Evolutionary conservation across 2,113 vertebrate species (phyloP), one percentile per base, ranked within the genome.

Genomic region (Macquaria ambigua): DNA sequence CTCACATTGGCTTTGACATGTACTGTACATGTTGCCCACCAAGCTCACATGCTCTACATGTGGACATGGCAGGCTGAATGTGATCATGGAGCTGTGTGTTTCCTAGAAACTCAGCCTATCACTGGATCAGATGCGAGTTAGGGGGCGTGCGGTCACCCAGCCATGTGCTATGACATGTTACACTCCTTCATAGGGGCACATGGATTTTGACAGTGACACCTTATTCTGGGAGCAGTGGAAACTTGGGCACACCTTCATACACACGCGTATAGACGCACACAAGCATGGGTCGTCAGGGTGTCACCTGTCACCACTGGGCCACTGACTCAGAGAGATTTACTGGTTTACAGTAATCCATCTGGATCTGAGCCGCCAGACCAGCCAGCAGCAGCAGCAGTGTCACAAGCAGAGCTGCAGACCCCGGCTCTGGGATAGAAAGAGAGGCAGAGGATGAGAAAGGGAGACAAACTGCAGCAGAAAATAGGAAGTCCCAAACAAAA

Each of bases 331-430:
- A 66, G 16, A 74, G 87, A 93, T 92, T 91, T 91, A 92, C 76
- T 69, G 78, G 68, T 53, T 91, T 85, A 85, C 28, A 77, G 81
- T 93, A 90, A 93, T 93, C 91, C 86, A 89, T 87, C 85, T 77
- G 70, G 79, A 77, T 76, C 77, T 66, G 85, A 75, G 70, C 70
- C 39, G 86, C 28, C 86, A 82, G 77, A 56, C 1, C 63, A 53
- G 53, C 70, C 86, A 64, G 81, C 77, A 74, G 31, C 59, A 64
- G 81, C 77, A 74, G 31, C 59, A 15, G 85, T 71, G 89, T 59
- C 86, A 85, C 77, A 63, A 34, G 41, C 74, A 83, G 73, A 76
- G 50, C 61, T 68, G 64, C 28, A 34, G 50, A 71, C 34, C 31
- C 55, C 14, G 9, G 8, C 71, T 21, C 21, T 37, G 28, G 25